Evolutionary conservation across 2,797 vertebrate genomes (phyloP).

Genomic region (Vireo griseus): DNA sequence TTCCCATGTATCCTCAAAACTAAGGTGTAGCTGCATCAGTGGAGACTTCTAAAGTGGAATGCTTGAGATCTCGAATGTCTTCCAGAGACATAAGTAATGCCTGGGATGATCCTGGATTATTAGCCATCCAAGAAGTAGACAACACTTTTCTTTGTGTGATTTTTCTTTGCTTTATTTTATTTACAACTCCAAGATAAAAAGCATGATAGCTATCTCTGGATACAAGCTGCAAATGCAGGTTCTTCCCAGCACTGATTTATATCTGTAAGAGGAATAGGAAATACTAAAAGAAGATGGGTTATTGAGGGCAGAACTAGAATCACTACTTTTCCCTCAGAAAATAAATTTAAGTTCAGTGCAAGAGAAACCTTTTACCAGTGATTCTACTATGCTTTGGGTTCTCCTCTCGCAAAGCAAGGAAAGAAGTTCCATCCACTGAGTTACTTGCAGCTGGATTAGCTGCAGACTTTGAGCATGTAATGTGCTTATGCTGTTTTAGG

Average conservation of each 20-base stretch:
- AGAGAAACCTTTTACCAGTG: not conserved
- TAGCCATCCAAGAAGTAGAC: not conserved
- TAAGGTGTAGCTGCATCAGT: not conserved
- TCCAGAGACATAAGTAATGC: not conserved
- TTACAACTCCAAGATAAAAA: not conserved
- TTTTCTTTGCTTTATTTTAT: not conserved
- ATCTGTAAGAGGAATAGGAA: not conserved
- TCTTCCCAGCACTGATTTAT: not conserved
- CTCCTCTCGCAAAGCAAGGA: not conserved
- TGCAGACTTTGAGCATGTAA: not conserved
- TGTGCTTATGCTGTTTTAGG: not conserved
- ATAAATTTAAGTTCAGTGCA: not conserved
- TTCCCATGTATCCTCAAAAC: not conserved
- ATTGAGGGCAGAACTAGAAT: not conserved
- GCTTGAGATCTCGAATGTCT: not conserved
- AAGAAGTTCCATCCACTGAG: not conserved
- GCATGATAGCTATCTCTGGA: not conserved
- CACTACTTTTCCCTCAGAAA: not conserved
- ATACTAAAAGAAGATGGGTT: not conserved
- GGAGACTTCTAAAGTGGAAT: not conserved
- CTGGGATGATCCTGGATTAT: not conserved
- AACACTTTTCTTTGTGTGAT: not conserved
- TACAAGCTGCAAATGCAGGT: not conserved
- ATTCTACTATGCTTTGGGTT: not conserved
- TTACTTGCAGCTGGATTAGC: not conserved